A percentile compares a stretch with the other conserved stretches of the same genome.
Conservation (phyloP, 2,113 vertebrate species). For the Clarias batrachus region DNA sequence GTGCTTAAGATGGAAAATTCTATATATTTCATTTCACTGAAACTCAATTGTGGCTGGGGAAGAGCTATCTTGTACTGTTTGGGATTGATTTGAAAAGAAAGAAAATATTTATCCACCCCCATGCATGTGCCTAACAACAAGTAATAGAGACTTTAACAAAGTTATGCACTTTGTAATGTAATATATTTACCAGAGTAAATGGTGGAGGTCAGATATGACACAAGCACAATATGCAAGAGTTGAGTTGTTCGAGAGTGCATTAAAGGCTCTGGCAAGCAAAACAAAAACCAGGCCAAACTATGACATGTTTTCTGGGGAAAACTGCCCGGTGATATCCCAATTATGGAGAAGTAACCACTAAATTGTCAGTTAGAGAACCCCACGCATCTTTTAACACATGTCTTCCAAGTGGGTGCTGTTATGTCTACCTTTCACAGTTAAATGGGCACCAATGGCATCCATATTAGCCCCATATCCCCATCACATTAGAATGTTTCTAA, state of each 20-base stretch:
- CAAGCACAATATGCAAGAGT: conserved; percentile 38
- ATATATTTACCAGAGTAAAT: conserved; percentile 18
- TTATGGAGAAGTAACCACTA: conserved; percentile 51
- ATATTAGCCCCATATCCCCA: conserved; percentile 39
- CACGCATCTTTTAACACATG: conserved; percentile 47
- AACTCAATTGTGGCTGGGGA: conserved; percentile 19
- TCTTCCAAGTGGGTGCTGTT: conserved; percentile 47
- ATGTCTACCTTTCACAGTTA: conserved; percentile 42
- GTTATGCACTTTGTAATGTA: not conserved
- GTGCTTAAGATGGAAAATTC: conserved; percentile 40
- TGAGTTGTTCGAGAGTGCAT: conserved; percentile 50
- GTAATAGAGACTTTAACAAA: conserved; percentile 15
- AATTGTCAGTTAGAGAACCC: conserved; percentile 48
- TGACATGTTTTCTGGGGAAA: conserved; percentile 53
- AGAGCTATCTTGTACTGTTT: conserved; percentile 18
- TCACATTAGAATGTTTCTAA: conserved; percentile 49
- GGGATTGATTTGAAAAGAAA: conserved; percentile 13
- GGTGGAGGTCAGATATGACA: conserved; percentile 14
- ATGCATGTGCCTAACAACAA: not conserved
- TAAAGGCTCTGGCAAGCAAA: conserved; percentile 45
- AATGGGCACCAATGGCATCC: conserved; percentile 46
- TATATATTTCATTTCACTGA: conserved; percentile 38
- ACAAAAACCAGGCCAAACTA: conserved; percentile 41
- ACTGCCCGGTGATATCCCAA: conserved; percentile 52
- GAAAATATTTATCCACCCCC: not conserved